phyloP scores from a whole-genome alignment of 2,888 invertebrate genomes.

The Aromia moschata region DNA sequence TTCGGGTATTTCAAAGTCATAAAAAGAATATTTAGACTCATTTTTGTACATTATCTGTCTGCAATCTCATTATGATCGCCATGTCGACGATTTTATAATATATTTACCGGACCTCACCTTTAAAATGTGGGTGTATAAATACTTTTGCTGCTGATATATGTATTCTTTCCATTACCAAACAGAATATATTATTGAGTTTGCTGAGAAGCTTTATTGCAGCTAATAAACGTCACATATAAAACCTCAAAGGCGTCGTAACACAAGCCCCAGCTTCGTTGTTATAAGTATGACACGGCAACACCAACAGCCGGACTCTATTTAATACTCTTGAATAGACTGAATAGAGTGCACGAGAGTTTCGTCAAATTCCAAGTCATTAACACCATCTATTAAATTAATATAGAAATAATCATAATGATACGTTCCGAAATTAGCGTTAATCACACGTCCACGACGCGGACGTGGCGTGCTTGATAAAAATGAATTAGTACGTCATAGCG shows the following conservation, averaged over 20 bases:
- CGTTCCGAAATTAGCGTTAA: not conserved
- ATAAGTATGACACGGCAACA: not conserved
- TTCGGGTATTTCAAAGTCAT: too few species aligned
- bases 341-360: not conserved
- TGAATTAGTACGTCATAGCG: slow-evolving; percentile 31
- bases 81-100: too few species aligned
- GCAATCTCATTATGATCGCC: too few species aligned
- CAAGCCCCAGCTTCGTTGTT: not conserved
- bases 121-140: too few species aligned
- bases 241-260: not conserved
- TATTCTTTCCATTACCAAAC: too few species aligned
- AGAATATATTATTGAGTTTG: too few species aligned
- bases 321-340: not conserved
- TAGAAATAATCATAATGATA: not conserved
- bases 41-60: too few species aligned
- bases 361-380: not conserved
- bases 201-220: not conserved
- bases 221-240: not conserved
- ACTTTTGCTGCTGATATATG: too few species aligned
- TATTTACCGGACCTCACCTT: too few species aligned
- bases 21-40: too few species aligned
- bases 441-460: not conserved
- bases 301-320: not conserved
- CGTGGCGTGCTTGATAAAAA: not conserved
- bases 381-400: not conserved